Evolutionary conservation across 2,888 invertebrate genomes (phyloP).

Genomic region (Silvanus unidentatus): DNA sequence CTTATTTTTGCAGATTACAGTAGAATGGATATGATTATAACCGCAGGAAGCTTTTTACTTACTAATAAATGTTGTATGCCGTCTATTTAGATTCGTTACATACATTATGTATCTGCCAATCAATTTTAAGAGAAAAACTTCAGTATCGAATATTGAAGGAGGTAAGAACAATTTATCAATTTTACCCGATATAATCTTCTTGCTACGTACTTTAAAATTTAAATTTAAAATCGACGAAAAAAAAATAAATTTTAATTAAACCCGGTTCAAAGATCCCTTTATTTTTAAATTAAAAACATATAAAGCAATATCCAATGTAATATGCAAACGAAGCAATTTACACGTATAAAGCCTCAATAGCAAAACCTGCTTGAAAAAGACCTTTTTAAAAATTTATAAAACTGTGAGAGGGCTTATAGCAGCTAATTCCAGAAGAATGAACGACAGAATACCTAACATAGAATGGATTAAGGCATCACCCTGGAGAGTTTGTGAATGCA

Average conservation of each 20-base stretch:
- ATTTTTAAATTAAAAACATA: slow-evolving; percentile 26
- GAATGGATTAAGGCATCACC: slow-evolving; percentile 33
- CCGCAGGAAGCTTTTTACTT: too few relatives aligned
- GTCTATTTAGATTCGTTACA: too few relatives aligned
- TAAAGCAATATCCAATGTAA: slow-evolving; percentile 27
- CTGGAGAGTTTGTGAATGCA: slow-evolving; percentile 32
- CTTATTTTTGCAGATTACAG: too few relatives aligned
- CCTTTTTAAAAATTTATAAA: slow-evolving; percentile 32
- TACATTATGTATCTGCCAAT: too few relatives aligned
- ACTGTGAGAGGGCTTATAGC: slow-evolving; percentile 23
- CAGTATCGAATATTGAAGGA: too few relatives aligned
- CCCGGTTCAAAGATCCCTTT: neutral
- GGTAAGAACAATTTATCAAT: too few relatives aligned
- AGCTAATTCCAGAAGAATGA: slow-evolving; percentile 29
- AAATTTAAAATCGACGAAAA: neutral
- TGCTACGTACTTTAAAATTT: too few relatives aligned
- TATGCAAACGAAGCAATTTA: slow-evolving; percentile 32
- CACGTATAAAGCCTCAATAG: slow-evolving; percentile 26
- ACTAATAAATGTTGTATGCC: too few relatives aligned
- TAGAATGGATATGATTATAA: too few relatives aligned
- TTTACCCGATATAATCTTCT: too few relatives aligned
- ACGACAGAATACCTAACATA: slow-evolving; percentile 29
- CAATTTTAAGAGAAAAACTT: too few relatives aligned
- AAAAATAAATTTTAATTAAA: neutral
- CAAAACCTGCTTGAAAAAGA: slow-evolving; percentile 24